Evolutionary conservation across 2,888 invertebrate genomes (phyloP).

Genomic region (Andrena dorsata): DNA sequence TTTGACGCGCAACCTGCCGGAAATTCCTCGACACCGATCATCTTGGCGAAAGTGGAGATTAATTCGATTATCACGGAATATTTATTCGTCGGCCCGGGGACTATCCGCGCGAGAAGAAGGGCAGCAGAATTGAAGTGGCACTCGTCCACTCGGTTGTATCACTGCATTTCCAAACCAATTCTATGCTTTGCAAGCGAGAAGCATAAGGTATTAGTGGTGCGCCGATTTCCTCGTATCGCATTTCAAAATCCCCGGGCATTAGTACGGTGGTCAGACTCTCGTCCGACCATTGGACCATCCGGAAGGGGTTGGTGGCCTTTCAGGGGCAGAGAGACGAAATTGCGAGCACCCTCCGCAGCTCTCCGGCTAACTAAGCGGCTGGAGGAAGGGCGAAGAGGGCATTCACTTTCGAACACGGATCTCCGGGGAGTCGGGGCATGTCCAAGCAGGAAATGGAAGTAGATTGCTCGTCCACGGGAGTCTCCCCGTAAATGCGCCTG

Average conservation of each 20-base stretch:
- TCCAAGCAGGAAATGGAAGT: conserved; percentile 66
- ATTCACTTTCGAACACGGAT: conserved; percentile 65
- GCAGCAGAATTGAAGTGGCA: background rate
- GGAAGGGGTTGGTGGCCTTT: conserved; percentile 61
- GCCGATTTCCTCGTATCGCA: conserved; percentile 74
- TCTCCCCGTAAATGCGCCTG: conserved; percentile 54
- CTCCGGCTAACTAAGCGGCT: conserved; percentile 64
- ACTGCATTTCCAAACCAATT: conserved; percentile 37
- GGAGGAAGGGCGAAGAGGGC: conserved; percentile 37
- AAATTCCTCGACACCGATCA: too few species aligned
- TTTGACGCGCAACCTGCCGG: too few species aligned
- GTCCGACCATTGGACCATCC: conserved; percentile 49
- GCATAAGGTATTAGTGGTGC: conserved; percentile 48
- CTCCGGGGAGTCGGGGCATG: conserved; percentile 40
- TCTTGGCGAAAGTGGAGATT: background rate
- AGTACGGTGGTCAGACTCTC: conserved; percentile 56
- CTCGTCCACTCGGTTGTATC: background rate
- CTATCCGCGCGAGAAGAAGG: background rate
- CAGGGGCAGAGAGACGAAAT: conserved; percentile 50
- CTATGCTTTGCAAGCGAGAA: conserved; percentile 25
- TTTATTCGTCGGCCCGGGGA: background rate
- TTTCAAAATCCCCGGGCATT: conserved; percentile 70
- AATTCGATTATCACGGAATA: background rate
- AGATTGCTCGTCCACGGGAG: conserved; percentile 54
- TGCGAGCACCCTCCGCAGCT: conserved; percentile 52